phyloP scores from a whole-genome alignment of 2,888 invertebrate species.

The Adelognathus sp. region DNA sequence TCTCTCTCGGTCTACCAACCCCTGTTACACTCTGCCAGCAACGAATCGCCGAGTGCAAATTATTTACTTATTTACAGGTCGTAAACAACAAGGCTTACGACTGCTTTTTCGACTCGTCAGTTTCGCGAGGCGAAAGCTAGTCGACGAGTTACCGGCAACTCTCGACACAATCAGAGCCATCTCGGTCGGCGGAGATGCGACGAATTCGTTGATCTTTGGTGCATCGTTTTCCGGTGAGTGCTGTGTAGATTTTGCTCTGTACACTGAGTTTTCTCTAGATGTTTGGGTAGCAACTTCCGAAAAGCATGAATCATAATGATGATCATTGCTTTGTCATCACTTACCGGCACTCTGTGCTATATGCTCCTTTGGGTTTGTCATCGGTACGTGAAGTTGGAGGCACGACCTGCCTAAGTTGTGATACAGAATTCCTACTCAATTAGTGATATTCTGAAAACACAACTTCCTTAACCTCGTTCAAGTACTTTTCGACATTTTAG shows the following conservation, averaged over 20 bases:
- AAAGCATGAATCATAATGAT: neutral
- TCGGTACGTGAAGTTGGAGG: no score
- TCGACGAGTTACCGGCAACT: constrained; percentile 14
- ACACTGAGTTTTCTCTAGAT: neutral
- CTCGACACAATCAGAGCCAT: neutral
- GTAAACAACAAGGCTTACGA: constrained; percentile 73
- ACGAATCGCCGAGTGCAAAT: constrained; percentile 74
- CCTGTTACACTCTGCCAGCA: constrained; percentile 71
- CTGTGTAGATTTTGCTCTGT: neutral
- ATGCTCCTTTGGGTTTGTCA: no score
- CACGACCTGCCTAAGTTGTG: no score
- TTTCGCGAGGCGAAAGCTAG: constrained; percentile 21
- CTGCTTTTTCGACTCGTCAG: constrained; percentile 51
- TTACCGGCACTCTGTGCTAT: neutral
- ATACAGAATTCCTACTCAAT: no score
- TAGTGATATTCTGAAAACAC: no score
- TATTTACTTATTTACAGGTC: constrained; percentile 80
- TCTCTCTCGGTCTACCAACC: neutral
- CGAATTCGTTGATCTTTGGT: neutral
- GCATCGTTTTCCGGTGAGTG: neutral
- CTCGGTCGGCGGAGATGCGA: neutral
- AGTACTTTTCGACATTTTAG: no score
- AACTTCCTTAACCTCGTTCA: no score
- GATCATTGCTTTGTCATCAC: neutral
- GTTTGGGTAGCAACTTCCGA: neutral